A percentile compares a stretch with the other conserved stretches of the same genome.
Conservation (phyloP, 2,797 vertebrate species). For the Lacerta agilis region DNA sequence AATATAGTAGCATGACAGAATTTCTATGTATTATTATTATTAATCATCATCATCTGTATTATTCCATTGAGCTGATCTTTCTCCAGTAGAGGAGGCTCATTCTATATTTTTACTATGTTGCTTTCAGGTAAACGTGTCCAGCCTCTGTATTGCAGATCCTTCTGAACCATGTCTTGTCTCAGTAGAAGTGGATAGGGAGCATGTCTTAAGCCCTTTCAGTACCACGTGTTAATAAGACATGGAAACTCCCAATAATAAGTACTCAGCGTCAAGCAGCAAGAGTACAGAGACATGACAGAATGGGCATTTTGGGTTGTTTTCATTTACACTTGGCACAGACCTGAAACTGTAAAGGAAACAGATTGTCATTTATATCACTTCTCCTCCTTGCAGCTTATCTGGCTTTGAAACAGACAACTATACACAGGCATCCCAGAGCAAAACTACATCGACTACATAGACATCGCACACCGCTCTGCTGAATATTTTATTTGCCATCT, state of each 20-base stretch:
- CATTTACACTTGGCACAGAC: constrained; percentile 42
- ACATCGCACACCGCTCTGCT: constrained; percentile 24
- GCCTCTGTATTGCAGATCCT: neutral
- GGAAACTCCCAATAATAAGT: neutral
- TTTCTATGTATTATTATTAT: no score
- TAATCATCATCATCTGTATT: neutral
- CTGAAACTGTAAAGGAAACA: constrained; percentile 45
- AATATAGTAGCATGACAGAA: no score
- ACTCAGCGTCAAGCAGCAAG: neutral
- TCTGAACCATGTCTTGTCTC: constrained; percentile 7
- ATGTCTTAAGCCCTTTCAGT: neutral
- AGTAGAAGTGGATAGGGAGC: neutral
- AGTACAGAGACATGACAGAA: constrained; percentile 25
- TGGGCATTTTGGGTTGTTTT: constrained; percentile 24
- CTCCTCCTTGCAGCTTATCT: constrained; percentile 51
- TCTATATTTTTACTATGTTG: neutral
- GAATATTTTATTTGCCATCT: constrained; percentile 65
- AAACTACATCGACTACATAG: constrained; percentile 33
- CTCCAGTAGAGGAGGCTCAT: neutral
- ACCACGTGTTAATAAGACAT: neutral
- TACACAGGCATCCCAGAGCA: constrained; percentile 32
- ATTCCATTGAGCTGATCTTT: neutral
- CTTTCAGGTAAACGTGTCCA: neutral
- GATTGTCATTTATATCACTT: constrained; percentile 43
- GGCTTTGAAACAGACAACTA: constrained; percentile 52